A percentile compares a stretch with the other conserved stretches of the same genome.
Conservation (phyloP, 2,888 invertebrate species). For the Dyspetes luteomarginatus region DNA sequence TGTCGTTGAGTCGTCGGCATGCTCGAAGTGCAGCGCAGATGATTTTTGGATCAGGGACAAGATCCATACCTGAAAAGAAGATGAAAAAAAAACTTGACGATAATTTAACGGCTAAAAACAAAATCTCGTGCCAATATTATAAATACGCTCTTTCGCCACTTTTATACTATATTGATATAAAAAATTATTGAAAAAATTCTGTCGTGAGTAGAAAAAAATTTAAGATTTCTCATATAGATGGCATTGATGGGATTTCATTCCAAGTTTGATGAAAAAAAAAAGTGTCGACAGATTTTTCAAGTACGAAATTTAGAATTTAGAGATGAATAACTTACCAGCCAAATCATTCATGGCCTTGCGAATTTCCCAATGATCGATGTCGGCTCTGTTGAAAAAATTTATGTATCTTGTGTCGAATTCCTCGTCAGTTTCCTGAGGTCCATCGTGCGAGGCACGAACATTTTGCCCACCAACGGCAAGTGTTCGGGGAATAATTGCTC, state of each 20-base stretch:
- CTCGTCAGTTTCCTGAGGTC: constrained; percentile 90
- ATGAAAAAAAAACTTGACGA: too few relatives aligned
- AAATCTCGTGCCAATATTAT: too few relatives aligned
- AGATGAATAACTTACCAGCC: constrained; percentile 74
- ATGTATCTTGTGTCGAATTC: constrained; percentile 94
- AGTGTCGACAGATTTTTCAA: background rate
- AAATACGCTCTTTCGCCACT: too few relatives aligned
- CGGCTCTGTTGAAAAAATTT: constrained; percentile 92
- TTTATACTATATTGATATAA: too few relatives aligned
- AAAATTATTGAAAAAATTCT: too few relatives aligned
- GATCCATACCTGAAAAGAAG: constrained; percentile 90
- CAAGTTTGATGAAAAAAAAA: background rate
- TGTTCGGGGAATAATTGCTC: constrained; percentile 67
- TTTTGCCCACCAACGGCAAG: constrained; percentile 74
- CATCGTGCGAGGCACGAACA: constrained; percentile 83
- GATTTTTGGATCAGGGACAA: constrained; percentile 96
- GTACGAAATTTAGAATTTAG: background rate
- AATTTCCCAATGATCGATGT: constrained; percentile 97
- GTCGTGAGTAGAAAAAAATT: too few relatives aligned
- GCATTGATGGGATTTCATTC: background rate
- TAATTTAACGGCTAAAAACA: background rate
- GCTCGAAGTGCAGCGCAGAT: constrained; percentile 94
- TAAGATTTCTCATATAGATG: too few relatives aligned
- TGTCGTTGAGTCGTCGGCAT: constrained; percentile 97
- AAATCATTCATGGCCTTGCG: constrained; percentile 96